Base-by-base conservation (phyloP, 2,888 invertebrate genomes). In the Melangyna quadrimaculata region DNA sequence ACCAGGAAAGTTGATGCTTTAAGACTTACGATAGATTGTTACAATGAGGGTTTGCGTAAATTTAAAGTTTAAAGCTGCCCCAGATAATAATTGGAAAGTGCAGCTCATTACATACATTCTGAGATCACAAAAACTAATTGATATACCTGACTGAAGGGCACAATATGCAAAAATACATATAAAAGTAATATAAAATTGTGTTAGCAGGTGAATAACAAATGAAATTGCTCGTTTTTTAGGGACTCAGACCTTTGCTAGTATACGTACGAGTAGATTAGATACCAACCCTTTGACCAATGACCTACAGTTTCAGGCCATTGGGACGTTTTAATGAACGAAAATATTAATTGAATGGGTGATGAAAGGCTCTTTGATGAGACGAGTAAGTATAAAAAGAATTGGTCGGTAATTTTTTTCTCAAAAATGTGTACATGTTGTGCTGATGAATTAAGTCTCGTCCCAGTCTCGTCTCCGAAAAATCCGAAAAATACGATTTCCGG, bases 81-180 rank as follows among this genome's bases (percentile, higher is more conserved):
- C 10, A 27, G 40, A 14, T 27, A n/a, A 22, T 71, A 19, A 19
- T 35, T 71, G 59, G 17, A 51, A 43, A 24, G 24, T 69, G 51
- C 19, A 43, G 24, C 22, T 65, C 32, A 57, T 35, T 27, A n/a
- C 27, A 73, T 40, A 2, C 53, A 40, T 35, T 17, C 45, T 61
- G n/a, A 53, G 53, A 69, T 69, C 27, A 55, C 19, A 24, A 70
- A n/a, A 57, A 65, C 22, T 48, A 65, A 65, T 65, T 80, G 29
- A 37, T 48, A 43, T 43, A 35, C 17, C 19, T 57, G 8, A 14
- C 17, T 24, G 12, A 35, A 12, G 57, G 75, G 17, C 7, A n/a
- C n/a, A n/a, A n/a, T n/a, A 27, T 29, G 17, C 17, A 10, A 24
- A 37, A 67, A 24, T 59, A 69, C 10, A 22, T 37, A 10, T 17